These are phyloP conservation scores for Python bivittatus DNA, from an alignment of 2,113 vertebrate genomes.

Conservation along the genomic window DNA sequence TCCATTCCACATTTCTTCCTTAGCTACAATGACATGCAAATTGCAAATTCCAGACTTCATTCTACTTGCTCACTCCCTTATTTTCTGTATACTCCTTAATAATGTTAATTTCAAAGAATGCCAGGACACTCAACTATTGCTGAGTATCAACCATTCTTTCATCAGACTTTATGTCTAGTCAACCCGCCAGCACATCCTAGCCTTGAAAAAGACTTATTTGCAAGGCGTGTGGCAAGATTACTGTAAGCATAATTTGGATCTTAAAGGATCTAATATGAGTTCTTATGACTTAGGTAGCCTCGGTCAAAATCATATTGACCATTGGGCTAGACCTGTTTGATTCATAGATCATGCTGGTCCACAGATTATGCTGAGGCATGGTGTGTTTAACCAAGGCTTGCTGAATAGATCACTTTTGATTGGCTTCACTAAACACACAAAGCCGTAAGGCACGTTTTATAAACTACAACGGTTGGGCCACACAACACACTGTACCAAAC, in stretches of 20 bases:
- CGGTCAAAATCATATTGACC: not conserved
- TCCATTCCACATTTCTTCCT: not conserved
- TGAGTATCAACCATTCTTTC: not conserved
- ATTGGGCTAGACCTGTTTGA: not conserved
- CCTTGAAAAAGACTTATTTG: not conserved
- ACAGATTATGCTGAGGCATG: not conserved
- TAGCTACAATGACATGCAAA: not conserved
- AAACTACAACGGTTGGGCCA: not conserved
- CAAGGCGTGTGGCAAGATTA: not conserved
- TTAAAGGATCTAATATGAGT: not conserved
- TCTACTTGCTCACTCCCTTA: not conserved
- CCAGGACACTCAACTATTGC: no score
- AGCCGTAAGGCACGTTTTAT: not conserved
- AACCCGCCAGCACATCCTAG: not conserved
- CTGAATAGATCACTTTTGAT: not conserved
- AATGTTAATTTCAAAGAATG: not conserved
- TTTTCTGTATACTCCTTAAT: not conserved
- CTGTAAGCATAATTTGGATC: no score
- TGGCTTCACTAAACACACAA: not conserved
- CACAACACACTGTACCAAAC: not conserved
- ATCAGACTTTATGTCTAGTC: not conserved
- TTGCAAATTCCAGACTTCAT: not conserved
- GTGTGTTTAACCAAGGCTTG: not conserved
- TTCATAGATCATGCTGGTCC: not conserved
- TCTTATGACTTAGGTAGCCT: no score